These are phyloP conservation scores for Erebia ligea DNA, from an alignment of 2,888 invertebrate genomes.

Conservation along the genomic window DNA sequence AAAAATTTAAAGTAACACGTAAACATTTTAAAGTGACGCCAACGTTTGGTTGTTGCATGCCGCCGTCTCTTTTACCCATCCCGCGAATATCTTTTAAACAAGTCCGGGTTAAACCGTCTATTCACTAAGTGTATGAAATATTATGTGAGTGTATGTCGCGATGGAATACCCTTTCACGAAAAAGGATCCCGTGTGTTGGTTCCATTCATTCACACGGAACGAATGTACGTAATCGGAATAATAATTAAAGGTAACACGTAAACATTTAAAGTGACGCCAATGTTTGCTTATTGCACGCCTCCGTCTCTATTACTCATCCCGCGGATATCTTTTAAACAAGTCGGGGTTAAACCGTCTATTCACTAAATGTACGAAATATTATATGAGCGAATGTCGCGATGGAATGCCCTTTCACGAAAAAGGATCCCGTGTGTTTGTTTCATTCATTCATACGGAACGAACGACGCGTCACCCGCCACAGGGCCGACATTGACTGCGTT, in stretches of 20 bases:
- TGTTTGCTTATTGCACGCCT: background rate
- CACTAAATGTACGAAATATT: constrained; percentile 43
- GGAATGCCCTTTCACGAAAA: constrained; percentile 68
- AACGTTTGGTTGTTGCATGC: background rate
- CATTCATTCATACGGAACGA: constrained; percentile 72
- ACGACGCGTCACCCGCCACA: constrained; percentile 60
- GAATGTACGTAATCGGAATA: constrained; percentile 40
- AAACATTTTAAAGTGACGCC: background rate
- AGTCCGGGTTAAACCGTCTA: constrained; percentile 33
- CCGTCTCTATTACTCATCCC: constrained; percentile 13
- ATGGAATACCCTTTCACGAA: constrained; percentile 66
- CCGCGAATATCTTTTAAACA: constrained; percentile 26
- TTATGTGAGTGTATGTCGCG: constrained; percentile 48
- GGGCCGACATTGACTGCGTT: constrained; percentile 47
- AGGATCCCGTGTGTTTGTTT: constrained; percentile 59
- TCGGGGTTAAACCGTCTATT: constrained; percentile 35
- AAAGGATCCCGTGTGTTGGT: constrained; percentile 61
- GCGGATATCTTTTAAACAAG: constrained; percentile 29
- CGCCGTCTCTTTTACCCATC: constrained; percentile 10
- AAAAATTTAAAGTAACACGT: too few relatives aligned
- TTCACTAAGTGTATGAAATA: constrained; percentile 42
- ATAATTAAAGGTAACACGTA: too few relatives aligned
- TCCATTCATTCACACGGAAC: constrained; percentile 71
- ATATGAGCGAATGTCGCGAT: constrained; percentile 48
- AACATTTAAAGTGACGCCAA: background rate